Conservation (phyloP, 2,888 invertebrate species). For the Ptilodon capucinus region DNA sequence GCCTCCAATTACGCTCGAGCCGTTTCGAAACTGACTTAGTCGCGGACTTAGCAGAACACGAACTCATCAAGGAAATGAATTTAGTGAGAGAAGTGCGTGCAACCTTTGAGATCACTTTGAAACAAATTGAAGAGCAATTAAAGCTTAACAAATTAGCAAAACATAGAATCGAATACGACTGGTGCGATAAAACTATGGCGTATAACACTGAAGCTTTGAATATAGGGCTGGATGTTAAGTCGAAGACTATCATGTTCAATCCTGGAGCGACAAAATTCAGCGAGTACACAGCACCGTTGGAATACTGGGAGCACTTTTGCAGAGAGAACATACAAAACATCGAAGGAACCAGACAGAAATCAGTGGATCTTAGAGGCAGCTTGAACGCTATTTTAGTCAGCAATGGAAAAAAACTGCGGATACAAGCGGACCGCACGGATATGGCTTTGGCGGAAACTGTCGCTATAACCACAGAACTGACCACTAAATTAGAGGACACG, state of each 20-base stretch:
- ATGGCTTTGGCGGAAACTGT: conserved; percentile 88
- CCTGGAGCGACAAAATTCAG: conserved; percentile 91
- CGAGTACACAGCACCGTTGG: conserved; percentile 85
- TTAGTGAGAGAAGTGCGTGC: conserved; percentile 87
- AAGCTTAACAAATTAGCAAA: conserved; percentile 91
- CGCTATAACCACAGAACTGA: conserved; percentile 88
- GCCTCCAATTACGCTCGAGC: conserved; percentile 86
- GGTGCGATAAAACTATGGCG: conserved; percentile 94
- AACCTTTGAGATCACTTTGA: conserved; percentile 82
- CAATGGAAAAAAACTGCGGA: conserved; percentile 89
- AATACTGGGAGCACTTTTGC: conserved; percentile 93
- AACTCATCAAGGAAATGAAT: conserved; percentile 88
- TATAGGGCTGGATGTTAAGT: conserved; percentile 86
- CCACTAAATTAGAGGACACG: conserved; percentile 86
- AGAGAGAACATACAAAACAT: conserved; percentile 88
- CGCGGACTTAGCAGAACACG: conserved; percentile 88
- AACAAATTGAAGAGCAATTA: conserved; percentile 87
- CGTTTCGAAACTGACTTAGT: conserved; percentile 88
- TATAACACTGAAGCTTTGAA: conserved; percentile 89
- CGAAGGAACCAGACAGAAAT: conserved; percentile 89
- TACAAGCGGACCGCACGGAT: conserved; percentile 92
- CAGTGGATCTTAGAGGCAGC: conserved; percentile 86
- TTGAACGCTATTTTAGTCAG: conserved; percentile 88
- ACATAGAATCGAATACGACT: conserved; percentile 92
- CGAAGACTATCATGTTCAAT: conserved; percentile 87